Percentiles rank a stretch among this genome's conserved stretches.
Evolutionary conservation across 30 jellyfish, hydroid and myxozoan genomes (phyloP).

Genomic region (Aurelia coerulea): DNA sequence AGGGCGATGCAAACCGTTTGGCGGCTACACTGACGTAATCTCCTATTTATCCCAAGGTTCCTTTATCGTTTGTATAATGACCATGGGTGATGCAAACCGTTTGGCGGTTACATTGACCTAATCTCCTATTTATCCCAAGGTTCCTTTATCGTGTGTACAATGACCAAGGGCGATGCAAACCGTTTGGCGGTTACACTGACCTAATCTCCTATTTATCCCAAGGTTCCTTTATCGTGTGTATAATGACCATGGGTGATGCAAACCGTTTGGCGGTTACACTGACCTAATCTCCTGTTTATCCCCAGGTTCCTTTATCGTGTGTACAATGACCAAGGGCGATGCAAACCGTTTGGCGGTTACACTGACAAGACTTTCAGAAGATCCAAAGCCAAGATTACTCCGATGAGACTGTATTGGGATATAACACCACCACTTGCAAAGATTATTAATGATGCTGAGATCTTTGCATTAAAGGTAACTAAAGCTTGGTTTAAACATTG

Average conservation of each 20-base stretch:
- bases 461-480: slow-evolving; percentile 79
- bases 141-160: slow-evolving; percentile 83
- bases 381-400: slow-evolving; percentile 89
- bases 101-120: too few relatives aligned
- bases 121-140: too few relatives aligned
- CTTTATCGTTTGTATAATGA: too few relatives aligned
- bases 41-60: too few relatives aligned
- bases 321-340: slow-evolving; percentile 87
- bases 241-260: too few relatives aligned
- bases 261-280: too few relatives aligned
- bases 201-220: too few relatives aligned
- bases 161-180: slow-evolving; percentile 91
- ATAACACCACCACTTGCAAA: slow-evolving; percentile 74
- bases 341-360: slow-evolving; percentile 93
- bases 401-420: slow-evolving; percentile 95
- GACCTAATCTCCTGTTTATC: too few relatives aligned
- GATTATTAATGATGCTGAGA: slow-evolving; percentile 73
- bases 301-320: slow-evolving; percentile 65
- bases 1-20: slow-evolving; percentile 94
- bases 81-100: too few relatives aligned
- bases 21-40: not conserved
- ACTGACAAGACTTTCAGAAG: slow-evolving; percentile 64
- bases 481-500: too few relatives aligned
- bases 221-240: too few relatives aligned
- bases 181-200: slow-evolving; percentile 84